Conservation (phyloP, 2,888 invertebrate species). For the Lasioglossum leucozonium region DNA sequence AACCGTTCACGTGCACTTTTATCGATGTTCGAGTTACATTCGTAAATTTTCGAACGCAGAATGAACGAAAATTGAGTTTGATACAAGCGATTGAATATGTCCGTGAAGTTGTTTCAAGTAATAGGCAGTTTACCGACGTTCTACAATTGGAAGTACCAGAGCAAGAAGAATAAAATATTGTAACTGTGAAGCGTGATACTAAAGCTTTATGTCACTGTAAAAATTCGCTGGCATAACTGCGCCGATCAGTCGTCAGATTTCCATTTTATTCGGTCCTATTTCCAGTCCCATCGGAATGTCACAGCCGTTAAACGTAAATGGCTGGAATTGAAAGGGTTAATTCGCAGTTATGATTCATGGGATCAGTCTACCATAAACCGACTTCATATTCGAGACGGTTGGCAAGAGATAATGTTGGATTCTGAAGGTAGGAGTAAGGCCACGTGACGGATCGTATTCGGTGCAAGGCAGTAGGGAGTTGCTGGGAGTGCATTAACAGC, state of each 20-base stretch:
- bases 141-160: not conserved
- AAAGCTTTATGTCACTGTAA: not conserved
- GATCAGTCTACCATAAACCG: constrained; percentile 51
- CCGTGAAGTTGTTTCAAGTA: not conserved
- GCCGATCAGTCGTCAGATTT: constrained; percentile 19
- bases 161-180: not conserved
- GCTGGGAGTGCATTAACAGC: constrained; percentile 40
- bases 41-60: not conserved
- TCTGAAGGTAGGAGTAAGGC: constrained; percentile 45
- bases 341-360: constrained; percentile 58
- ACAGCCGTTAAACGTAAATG: constrained; percentile 40
- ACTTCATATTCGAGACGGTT: constrained; percentile 43
- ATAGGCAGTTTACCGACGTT: not conserved
- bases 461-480: constrained; percentile 20
- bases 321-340: constrained; percentile 54
- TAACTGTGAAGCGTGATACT: not conserved
- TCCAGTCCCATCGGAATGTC: constrained; percentile 31
- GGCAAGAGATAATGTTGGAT: constrained; percentile 52
- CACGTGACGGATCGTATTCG: constrained; percentile 53
- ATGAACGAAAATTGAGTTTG: not conserved
- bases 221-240: not conserved
- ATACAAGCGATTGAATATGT: not conserved
- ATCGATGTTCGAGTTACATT: not conserved
- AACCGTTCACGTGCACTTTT: not conserved
- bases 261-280: constrained; percentile 34